A percentile compares a stretch with the other conserved stretches of the same genome.
Evolutionary conservation across 2,888 invertebrate species (phyloP).

Genomic region (Aelia acuminata): DNA sequence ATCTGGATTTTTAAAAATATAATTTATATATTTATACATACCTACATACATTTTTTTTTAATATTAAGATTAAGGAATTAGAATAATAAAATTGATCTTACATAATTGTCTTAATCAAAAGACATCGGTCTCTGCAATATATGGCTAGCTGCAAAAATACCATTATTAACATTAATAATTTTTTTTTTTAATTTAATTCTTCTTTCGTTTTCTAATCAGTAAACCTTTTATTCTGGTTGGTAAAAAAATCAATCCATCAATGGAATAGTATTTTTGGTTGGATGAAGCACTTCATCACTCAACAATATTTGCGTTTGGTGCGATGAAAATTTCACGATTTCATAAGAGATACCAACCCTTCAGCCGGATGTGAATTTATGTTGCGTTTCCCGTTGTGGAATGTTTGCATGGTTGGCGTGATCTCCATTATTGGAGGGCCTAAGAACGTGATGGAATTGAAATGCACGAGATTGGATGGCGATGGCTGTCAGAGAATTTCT

Average conservation of each 20-base stretch:
- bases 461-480: conserved; percentile 38
- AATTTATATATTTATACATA: no score
- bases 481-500: conserved; percentile 44
- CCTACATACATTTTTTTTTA: no score
- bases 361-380: conserved; percentile 5
- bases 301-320: background rate
- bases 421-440: conserved; percentile 41
- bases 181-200: background rate
- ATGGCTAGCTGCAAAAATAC: no score
- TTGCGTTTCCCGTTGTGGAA: conserved; percentile 4
- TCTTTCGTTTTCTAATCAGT: background rate
- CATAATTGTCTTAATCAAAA: no score
- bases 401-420: conserved; percentile 47
- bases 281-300: background rate
- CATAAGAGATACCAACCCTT: conserved; percentile 32
- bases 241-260: background rate
- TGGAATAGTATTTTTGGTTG: background rate
- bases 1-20: no score
- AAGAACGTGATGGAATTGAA: conserved; percentile 45
- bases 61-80: no score
- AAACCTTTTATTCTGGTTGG: background rate
- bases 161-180: no score
- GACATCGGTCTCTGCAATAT: no score
- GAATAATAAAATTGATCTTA: no score
- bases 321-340: conserved; percentile 4